Conservation (phyloP, 2,888 invertebrate species). For the Ichneumoninae sp. region DNA sequence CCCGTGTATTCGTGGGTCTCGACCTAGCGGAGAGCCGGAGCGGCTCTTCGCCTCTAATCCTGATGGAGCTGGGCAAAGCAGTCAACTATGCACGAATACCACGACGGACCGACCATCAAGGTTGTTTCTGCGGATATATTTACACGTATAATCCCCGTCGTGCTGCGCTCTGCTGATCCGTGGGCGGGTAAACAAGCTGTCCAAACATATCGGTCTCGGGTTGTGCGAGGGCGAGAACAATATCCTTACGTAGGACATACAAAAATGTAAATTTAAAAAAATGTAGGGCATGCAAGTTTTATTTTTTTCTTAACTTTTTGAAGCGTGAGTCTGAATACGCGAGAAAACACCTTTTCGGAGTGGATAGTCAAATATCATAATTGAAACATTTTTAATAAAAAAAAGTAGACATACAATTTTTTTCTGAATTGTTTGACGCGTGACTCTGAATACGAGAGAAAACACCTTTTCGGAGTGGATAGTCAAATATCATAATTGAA, state of each 20-base stretch:
- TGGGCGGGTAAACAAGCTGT: slow-evolving; percentile 61
- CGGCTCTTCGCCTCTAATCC: slow-evolving; percentile 55
- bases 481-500: too few relatives aligned
- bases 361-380: too few relatives aligned
- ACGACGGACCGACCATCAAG: slow-evolving; percentile 37
- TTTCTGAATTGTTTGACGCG: too few relatives aligned
- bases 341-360: too few relatives aligned
- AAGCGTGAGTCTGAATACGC: too few relatives aligned
- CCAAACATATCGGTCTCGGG: slow-evolving; percentile 64
- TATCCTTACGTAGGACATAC: not conserved
- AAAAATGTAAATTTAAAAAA: too few relatives aligned
- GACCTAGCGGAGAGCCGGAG: slow-evolving; percentile 4
- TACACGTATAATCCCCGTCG: slow-evolving; percentile 50
- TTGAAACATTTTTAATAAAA: too few relatives aligned
- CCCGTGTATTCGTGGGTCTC: slow-evolving; percentile 10
- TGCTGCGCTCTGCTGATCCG: slow-evolving; percentile 39
- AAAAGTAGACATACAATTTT: too few relatives aligned
- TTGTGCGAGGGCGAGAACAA: not conserved
- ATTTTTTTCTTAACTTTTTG: too few relatives aligned
- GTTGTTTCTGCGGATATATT: slow-evolving; percentile 24
- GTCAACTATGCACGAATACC: slow-evolving; percentile 17
- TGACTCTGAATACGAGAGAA: too few relatives aligned
- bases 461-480: too few relatives aligned
- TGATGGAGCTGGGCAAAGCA: slow-evolving; percentile 54
- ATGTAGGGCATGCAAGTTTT: too few relatives aligned